Percentiles rank a stretch among this genome's conserved stretches.
Evolutionary conservation across 2,113 vertebrate genomes (phyloP).

Genomic region (Passer montanus): DNA sequence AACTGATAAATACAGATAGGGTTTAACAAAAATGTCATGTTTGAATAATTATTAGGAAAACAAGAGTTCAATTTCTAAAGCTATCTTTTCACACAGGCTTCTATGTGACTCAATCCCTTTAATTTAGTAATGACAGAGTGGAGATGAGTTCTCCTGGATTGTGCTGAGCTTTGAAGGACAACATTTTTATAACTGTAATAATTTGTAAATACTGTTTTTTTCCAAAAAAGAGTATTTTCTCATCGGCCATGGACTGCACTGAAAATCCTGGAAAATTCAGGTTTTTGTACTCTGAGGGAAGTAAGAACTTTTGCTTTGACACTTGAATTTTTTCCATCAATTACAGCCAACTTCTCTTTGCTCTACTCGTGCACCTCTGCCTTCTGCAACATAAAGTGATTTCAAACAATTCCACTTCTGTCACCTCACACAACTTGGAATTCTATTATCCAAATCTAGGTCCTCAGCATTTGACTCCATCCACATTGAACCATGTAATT

Average conservation of each 20-base stretch:
- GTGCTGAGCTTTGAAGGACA: background rate
- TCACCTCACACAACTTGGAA: background rate
- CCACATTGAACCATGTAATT: fast-evolving
- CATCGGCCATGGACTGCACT: background rate
- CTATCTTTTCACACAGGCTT: background rate
- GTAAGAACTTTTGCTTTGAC: background rate
- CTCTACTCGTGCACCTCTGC: background rate
- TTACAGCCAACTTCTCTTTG: background rate
- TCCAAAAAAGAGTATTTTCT: background rate
- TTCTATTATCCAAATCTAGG: background rate
- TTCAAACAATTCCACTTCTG: background rate
- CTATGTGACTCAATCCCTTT: background rate
- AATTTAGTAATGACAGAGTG: background rate
- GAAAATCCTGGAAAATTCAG: background rate
- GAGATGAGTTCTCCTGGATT: background rate
- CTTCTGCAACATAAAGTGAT: background rate
- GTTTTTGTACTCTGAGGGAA: background rate
- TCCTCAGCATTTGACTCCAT: background rate
- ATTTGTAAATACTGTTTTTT: background rate
- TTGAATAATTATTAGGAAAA: background rate
- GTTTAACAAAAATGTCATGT: background rate
- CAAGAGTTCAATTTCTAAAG: background rate
- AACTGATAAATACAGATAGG: background rate
- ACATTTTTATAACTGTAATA: background rate
- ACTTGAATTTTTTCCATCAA: background rate